Percentiles rank a stretch among this genome's conserved stretches.
Evolutionary conservation across 1,140 invertebrate species (phyloP).

Genomic region (Pseudomyrmex cubaensis): DNA sequence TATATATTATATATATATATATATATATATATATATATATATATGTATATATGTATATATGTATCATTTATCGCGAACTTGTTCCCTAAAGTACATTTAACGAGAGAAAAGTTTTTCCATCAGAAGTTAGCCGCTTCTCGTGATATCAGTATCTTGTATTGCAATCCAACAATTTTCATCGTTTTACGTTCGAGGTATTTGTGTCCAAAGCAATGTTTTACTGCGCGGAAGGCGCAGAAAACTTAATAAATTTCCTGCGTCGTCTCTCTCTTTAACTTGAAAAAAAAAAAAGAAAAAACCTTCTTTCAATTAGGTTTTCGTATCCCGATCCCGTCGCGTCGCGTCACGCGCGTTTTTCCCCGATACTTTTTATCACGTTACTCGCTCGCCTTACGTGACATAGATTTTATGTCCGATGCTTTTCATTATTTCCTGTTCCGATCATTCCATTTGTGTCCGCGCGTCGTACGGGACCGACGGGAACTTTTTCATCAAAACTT

Average conservation of each 20-base stretch:
- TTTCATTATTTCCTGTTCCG: conserved; percentile 53
- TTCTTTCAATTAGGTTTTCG: conserved; percentile 36
- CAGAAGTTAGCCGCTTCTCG: conserved; percentile 53
- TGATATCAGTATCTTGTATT: neutral
- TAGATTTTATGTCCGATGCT: conserved; percentile 48
- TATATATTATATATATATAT: no score
- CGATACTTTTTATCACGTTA: conserved; percentile 54
- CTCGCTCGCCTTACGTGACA: conserved; percentile 21
- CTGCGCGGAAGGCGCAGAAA: neutral
- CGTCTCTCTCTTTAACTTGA: neutral
- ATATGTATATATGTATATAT: no score
- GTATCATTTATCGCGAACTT: neutral
- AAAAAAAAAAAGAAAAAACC: neutral
- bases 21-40: no score
- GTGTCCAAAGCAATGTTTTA: neutral
- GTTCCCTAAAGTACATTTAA: neutral
- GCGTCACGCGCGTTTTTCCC: neutral
- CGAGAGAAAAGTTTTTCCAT: conserved; percentile 49
- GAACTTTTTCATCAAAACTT: conserved; percentile 81
- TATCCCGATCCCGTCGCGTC: neutral
- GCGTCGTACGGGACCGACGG: conserved; percentile 28
- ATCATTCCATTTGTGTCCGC: conserved; percentile 52
- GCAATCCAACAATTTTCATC: neutral
- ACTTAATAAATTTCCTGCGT: neutral
- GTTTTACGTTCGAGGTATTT: neutral